These are phyloP conservation scores for Pelvicachromis taeniatus DNA, from an alignment of 2,113 vertebrate species.

Conservation along the genomic window DNA sequence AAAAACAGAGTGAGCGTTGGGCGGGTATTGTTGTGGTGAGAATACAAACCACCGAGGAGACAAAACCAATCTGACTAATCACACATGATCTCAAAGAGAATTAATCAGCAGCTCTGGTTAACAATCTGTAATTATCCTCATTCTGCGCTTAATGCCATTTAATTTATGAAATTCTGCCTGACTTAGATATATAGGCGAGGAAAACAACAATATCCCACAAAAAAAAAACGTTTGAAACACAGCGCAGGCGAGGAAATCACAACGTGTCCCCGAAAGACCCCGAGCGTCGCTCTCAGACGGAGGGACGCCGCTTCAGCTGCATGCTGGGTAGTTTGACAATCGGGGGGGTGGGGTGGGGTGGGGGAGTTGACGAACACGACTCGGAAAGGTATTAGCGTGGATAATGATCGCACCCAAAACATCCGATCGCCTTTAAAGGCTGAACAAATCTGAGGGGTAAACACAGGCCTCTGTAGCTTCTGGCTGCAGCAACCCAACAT, in stretches of 20 bases:
- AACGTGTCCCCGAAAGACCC: slow-evolving; percentile 39
- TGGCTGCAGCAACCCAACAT: slow-evolving; percentile 16
- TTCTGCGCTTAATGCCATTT: slow-evolving; percentile 14
- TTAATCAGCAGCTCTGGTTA: slow-evolving; percentile 53
- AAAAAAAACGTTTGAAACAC: background rate
- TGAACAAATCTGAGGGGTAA: background rate
- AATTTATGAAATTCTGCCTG: slow-evolving; percentile 17
- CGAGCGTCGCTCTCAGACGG: background rate
- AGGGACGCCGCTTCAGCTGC: background rate
- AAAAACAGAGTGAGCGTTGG: background rate
- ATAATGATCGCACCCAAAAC: background rate
- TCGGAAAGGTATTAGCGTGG: background rate
- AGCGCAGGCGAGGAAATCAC: background rate
- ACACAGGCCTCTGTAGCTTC: slow-evolving; percentile 35
- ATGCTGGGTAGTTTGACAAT: slow-evolving; percentile 26
- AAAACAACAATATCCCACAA: slow-evolving; percentile 5
- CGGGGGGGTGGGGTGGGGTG: too few relatives aligned
- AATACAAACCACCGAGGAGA: slow-evolving; percentile 42
- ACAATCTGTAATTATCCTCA: slow-evolving; percentile 44
- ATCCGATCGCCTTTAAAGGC: slow-evolving; percentile 4
- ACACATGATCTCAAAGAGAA: slow-evolving; percentile 56
- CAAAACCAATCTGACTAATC: slow-evolving; percentile 53
- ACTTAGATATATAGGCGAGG: background rate
- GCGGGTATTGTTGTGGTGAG: slow-evolving; percentile 39
- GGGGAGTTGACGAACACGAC: slow-evolving; percentile 1